Evolutionary conservation across 2,113 vertebrate species (phyloP).

Genomic region (Thunnus thynnus): DNA sequence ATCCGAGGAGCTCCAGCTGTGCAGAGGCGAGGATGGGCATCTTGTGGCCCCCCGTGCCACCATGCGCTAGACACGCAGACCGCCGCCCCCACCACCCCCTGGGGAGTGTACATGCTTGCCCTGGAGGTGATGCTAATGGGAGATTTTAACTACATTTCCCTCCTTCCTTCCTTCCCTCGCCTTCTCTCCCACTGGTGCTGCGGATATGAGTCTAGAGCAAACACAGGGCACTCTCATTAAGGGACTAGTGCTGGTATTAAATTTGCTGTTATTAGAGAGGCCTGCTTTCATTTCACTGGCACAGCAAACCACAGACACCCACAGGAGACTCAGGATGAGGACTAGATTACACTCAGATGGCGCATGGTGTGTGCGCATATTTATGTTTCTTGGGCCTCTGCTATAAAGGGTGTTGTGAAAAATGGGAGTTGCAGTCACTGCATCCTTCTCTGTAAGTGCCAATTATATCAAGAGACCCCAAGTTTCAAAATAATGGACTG

Average conservation of each 20-base stretch:
- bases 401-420: constrained; percentile 50
- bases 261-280: constrained; percentile 84
- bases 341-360: constrained; percentile 70
- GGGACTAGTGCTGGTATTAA: constrained; percentile 82
- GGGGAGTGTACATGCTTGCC: constrained; percentile 54
- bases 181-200: constrained; percentile 72
- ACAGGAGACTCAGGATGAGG: constrained; percentile 73
- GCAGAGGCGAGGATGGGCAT: constrained; percentile 45
- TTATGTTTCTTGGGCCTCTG: background rate
- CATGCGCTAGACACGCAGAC: constrained; percentile 7
- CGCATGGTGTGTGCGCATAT: background rate
- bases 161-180: constrained; percentile 58
- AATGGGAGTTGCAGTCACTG: constrained; percentile 35
- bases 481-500: constrained; percentile 59
- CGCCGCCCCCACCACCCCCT: constrained; percentile 33
- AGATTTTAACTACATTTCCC: constrained; percentile 78
- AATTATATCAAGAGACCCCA: constrained; percentile 34
- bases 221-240: constrained; percentile 83
- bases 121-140: constrained; percentile 79
- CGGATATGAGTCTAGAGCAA: constrained; percentile 82
- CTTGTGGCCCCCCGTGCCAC: constrained; percentile 24
- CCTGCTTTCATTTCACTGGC: constrained; percentile 83
- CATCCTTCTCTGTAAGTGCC: constrained; percentile 31
- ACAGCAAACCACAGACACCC: constrained; percentile 83
- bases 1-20: constrained; percentile 57